Percentiles rank a stretch among this genome's conserved stretches.
Evolutionary conservation across 2,888 invertebrate genomes (phyloP).

Genomic region (Eupithecia dodoneata): DNA sequence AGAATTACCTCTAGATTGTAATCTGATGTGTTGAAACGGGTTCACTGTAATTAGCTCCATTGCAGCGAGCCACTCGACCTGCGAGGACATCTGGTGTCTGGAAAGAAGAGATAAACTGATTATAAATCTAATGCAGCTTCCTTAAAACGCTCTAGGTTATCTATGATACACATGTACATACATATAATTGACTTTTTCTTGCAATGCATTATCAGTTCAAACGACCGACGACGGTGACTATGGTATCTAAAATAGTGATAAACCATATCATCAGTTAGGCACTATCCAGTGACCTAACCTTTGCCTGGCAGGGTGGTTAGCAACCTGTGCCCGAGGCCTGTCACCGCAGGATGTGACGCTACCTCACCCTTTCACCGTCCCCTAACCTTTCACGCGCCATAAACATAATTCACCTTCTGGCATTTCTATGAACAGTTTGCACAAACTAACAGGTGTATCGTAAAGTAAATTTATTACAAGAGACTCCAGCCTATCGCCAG

Average conservation of each 20-base stretch:
- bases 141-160: neutral
- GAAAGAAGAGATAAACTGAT: conserved; percentile 47
- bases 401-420: conserved; percentile 28
- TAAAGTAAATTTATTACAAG: conserved; percentile 37
- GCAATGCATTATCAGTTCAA: neutral
- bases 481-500: conserved; percentile 19
- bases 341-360: conserved; percentile 30
- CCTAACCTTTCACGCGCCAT: conserved; percentile 29
- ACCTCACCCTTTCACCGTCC: conserved; percentile 23
- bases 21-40: conserved; percentile 49
- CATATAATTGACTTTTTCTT: neutral
- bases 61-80: conserved; percentile 59
- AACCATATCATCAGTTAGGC: neutral
- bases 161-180: neutral
- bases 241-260: neutral
- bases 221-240: neutral
- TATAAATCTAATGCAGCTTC: conserved; percentile 16
- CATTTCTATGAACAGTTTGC: conserved; percentile 29
- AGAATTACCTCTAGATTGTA: conserved; percentile 67
- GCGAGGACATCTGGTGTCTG: conserved; percentile 63
- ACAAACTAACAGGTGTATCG: conserved; percentile 25
- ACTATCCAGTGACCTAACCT: conserved; percentile 14
- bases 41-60: conserved; percentile 64
- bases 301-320: conserved; percentile 11
- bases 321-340: conserved; percentile 20